Percentiles rank a stretch among this genome's conserved stretches.
phyloP scores from a whole-genome alignment of 2,797 vertebrate species.

The Cyprinella venusta region DNA sequence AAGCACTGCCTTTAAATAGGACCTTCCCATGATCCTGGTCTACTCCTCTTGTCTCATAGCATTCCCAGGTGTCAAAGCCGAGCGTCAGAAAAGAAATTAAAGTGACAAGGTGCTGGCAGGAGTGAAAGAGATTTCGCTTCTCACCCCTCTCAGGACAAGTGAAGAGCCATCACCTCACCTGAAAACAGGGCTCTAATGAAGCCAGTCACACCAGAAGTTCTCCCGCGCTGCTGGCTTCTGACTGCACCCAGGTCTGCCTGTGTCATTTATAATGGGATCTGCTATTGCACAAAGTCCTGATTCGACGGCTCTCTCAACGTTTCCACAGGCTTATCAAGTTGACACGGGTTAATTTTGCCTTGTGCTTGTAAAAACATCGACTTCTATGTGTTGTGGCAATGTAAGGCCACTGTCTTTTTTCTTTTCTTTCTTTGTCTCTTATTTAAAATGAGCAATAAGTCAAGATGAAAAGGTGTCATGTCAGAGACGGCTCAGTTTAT shows the following conservation, averaged over 20 bases:
- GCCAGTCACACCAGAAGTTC: conserved; percentile 96
- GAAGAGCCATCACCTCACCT: conserved; percentile 84
- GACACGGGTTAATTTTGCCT: conserved; percentile 92
- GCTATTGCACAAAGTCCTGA: conserved; percentile 79
- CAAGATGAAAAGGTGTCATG: conserved; percentile 71
- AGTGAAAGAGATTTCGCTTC: conserved; percentile 84
- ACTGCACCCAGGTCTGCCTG: conserved; percentile 78
- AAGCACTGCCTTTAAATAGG: conserved; percentile 82
- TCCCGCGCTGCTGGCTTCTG: conserved; percentile 84
- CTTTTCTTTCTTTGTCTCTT: conserved; percentile 64
- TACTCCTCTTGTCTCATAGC: conserved; percentile 70
- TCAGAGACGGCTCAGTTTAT: conserved; percentile 76
- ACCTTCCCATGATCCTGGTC: conserved; percentile 81
- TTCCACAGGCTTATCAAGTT: conserved; percentile 85
- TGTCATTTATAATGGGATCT: conserved; percentile 93
- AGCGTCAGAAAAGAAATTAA: conserved; percentile 86
- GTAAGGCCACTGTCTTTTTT: conserved; percentile 77
- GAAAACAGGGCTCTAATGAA: conserved; percentile 94
- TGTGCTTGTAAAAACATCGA: conserved; percentile 85
- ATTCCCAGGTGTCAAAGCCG: conserved; percentile 84
- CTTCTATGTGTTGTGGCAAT: conserved; percentile 84
- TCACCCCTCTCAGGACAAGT: conserved; percentile 85
- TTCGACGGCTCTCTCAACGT: conserved; percentile 86
- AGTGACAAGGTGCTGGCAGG: conserved; percentile 92
- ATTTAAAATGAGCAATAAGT: conserved; percentile 67